Evolutionary conservation across 2,888 invertebrate species (phyloP).

Genomic region (Rhagium mordax): DNA sequence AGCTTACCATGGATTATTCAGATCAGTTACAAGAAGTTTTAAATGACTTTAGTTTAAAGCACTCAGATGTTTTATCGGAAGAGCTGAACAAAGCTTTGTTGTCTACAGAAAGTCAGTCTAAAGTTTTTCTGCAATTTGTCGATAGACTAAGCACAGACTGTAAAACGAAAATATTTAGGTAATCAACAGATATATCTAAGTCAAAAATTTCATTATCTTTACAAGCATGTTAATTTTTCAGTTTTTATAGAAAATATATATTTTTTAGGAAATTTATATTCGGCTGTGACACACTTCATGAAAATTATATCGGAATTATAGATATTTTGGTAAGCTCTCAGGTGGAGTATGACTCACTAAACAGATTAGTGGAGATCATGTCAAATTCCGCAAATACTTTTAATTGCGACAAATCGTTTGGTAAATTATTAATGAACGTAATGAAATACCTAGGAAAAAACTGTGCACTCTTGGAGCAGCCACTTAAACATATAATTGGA

Average conservation of each 20-base stretch:
- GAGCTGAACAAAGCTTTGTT: slow-evolving; percentile 39
- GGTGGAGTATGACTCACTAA: slow-evolving; percentile 44
- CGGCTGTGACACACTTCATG: slow-evolving; percentile 42
- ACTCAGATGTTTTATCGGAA: slow-evolving; percentile 41
- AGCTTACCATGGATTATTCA: slow-evolving; percentile 47
- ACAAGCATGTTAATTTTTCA: no score
- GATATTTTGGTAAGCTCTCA: slow-evolving; percentile 47
- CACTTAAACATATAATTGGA: slow-evolving; percentile 54
- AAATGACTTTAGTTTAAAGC: slow-evolving; percentile 40
- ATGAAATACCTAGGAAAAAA: slow-evolving; percentile 47
- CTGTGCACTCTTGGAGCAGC: slow-evolving; percentile 48
- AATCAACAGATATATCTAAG: no score
- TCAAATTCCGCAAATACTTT: slow-evolving; percentile 45
- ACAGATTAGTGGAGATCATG: slow-evolving; percentile 51
- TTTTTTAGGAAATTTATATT: slow-evolving; percentile 50
- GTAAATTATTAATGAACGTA: slow-evolving; percentile 52
- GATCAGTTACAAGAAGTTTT: slow-evolving; percentile 44
- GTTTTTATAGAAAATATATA: no score
- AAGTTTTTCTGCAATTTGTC: slow-evolving; percentile 48
- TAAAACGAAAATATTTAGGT: slow-evolving; percentile 50
- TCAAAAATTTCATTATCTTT: no score
- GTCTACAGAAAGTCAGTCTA: slow-evolving; percentile 21
- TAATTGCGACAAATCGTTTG: slow-evolving; percentile 50
- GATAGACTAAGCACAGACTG: slow-evolving; percentile 36
- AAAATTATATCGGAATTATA: slow-evolving; percentile 48